A percentile compares a stretch with the other conserved stretches of the same genome.
Evolutionary conservation across 2,797 vertebrate genomes (phyloP).

Genomic region (Sebastes reedi): DNA sequence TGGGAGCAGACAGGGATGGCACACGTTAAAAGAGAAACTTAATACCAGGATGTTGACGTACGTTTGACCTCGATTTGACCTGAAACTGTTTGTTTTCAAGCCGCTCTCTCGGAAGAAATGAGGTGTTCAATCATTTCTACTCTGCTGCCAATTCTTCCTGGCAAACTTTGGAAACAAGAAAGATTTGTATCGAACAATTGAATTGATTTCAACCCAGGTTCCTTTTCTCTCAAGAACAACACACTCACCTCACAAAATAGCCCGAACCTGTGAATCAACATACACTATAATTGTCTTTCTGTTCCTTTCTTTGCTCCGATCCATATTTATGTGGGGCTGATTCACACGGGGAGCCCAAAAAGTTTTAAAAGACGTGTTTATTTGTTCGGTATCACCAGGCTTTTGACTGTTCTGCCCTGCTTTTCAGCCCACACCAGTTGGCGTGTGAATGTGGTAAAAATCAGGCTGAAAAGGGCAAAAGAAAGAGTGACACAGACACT

Average conservation of each 20-base stretch:
- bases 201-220: slow-evolving; percentile 32
- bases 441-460: slow-evolving; percentile 7
- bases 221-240: not conserved
- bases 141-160: slow-evolving; percentile 3
- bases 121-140: slow-evolving; percentile 13
- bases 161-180: slow-evolving; percentile 30
- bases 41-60: not conserved
- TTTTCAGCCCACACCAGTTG: slow-evolving; percentile 34
- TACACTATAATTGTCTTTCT: not conserved
- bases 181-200: slow-evolving; percentile 11
- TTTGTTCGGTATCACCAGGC: not conserved
- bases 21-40: not conserved
- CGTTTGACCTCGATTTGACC: not conserved
- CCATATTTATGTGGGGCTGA: slow-evolving; percentile 17
- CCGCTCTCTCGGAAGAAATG: not conserved
- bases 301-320: slow-evolving; percentile 1
- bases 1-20: not conserved
- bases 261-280: slow-evolving; percentile 1
- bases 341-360: not conserved
- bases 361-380: not conserved
- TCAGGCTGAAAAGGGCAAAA: slow-evolving; percentile 7
- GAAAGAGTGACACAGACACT: slow-evolving; percentile 29
- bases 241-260: slow-evolving; percentile 3
- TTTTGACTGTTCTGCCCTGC: slow-evolving; percentile 11
- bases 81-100: not conserved